These are phyloP conservation scores for Caprella mutica DNA, from an alignment of 2,888 invertebrate species.

Conservation along the genomic window DNA sequence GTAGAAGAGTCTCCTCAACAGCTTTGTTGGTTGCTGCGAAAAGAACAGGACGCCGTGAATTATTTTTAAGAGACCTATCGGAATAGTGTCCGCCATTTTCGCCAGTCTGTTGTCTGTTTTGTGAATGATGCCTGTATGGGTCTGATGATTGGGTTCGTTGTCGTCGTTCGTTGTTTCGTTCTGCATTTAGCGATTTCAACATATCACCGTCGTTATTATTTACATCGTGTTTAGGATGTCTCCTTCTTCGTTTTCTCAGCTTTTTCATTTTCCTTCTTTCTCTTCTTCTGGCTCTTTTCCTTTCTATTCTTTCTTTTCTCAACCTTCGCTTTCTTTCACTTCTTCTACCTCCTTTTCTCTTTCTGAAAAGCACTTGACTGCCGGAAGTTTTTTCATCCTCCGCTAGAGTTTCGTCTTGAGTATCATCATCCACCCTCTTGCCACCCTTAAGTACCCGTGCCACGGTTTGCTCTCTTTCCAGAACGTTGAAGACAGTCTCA, in stretches of 20 bases:
- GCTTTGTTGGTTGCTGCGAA: neutral
- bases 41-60: no score
- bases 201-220: neutral
- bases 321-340: neutral
- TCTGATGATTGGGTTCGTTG: no score
- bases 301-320: conserved; percentile 5
- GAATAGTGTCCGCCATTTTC: no score
- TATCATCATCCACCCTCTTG: neutral
- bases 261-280: conserved; percentile 5
- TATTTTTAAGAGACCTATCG: no score
- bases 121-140: no score
- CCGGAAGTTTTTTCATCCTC: neutral
- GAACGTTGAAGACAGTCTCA: conserved; percentile 5
- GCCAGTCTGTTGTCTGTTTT: no score
- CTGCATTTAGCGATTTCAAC: no score
- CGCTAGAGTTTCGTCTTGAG: neutral
- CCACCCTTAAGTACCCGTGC: neutral
- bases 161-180: no score
- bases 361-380: conserved; percentile 2
- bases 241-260: no score
- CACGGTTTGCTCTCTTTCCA: conserved; percentile 1
- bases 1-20: no score
- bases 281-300: conserved; percentile 4
- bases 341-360: conserved; percentile 5
- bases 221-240: conserved; percentile 4